Evolutionary conservation across 2,113 vertebrate species (phyloP).

Genomic region (Arvicanthis niloticus): DNA sequence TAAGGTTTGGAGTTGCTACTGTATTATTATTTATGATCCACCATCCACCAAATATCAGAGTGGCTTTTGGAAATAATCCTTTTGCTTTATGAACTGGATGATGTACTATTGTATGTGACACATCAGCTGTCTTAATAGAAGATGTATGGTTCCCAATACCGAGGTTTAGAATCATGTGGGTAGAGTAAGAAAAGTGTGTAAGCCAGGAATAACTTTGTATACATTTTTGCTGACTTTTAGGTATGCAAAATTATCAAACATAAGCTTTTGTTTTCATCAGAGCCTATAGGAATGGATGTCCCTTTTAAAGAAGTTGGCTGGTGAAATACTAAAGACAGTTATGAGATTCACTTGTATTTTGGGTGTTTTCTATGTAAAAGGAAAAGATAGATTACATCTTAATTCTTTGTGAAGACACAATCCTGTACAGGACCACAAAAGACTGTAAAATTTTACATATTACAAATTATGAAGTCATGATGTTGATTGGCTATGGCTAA

Average conservation of each 20-base stretch:
- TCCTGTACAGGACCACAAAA: neutral
- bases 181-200: neutral
- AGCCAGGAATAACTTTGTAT: neutral
- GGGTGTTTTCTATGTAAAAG: neutral
- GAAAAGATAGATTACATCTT: neutral
- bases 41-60: neutral
- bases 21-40: neutral
- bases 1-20: neutral
- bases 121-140: neutral
- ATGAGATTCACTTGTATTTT: neutral
- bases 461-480: slow-evolving; percentile 1
- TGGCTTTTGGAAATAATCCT: neutral
- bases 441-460: neutral
- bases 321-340: neutral
- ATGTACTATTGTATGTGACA: neutral
- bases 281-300: neutral
- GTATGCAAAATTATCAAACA: neutral
- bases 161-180: neutral
- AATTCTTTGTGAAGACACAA: neutral
- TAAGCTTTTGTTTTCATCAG: slow-evolving; percentile 3
- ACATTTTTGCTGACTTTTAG: neutral
- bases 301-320: neutral
- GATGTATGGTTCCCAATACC: neutral
- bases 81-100: neutral
- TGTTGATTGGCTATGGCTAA: neutral